phyloP scores from a whole-genome alignment of 1,140 invertebrate genomes.

The Muscidifurax raptorellus region DNA sequence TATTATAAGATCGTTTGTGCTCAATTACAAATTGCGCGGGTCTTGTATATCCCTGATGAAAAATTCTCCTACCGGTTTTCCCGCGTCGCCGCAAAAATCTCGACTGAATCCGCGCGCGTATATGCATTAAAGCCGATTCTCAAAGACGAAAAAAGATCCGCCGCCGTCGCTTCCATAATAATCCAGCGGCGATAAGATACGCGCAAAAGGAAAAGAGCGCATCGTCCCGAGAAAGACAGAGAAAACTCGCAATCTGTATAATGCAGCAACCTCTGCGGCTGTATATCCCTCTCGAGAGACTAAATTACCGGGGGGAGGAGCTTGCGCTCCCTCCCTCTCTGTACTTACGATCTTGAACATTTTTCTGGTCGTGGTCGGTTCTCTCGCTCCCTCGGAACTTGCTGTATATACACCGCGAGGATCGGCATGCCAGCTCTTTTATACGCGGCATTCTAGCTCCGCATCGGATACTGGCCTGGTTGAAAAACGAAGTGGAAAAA shows the following conservation, averaged over 20 bases:
- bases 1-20: no score
- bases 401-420: background rate
- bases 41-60: no score
- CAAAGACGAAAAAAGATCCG: background rate
- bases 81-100: background rate
- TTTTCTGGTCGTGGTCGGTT: constrained; percentile 11
- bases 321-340: background rate
- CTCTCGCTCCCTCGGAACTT: background rate
- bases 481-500: background rate
- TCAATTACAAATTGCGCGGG: no score
- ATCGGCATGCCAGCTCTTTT: background rate
- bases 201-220: no score
- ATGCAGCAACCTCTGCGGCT: background rate
- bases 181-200: background rate
- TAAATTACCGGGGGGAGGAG: background rate
- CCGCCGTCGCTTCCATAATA: background rate
- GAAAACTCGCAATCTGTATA: background rate
- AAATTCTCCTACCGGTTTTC: background rate
- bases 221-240: background rate
- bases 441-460: background rate
- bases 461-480: background rate
- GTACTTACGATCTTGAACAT: constrained; percentile 18
- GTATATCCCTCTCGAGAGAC: background rate
- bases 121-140: no score
- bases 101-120: no score